These are phyloP conservation scores for Rhipidura dahli DNA, from an alignment of 2,113 vertebrate species.

Conservation along the genomic window DNA sequence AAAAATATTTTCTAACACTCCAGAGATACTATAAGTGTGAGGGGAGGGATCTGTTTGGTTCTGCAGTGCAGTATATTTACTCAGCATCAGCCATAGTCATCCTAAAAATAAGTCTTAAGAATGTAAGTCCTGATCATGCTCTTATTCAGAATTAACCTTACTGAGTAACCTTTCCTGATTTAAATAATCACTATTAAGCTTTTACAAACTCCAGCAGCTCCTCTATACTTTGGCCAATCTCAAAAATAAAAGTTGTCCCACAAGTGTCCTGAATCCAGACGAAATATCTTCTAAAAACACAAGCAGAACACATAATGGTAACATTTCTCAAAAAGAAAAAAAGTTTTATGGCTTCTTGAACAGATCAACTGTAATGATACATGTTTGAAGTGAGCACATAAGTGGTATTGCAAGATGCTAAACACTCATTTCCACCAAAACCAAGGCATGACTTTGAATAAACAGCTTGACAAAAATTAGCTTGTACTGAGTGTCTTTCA, in stretches of 20 bases:
- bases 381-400: neutral
- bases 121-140: neutral
- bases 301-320: neutral
- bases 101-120: neutral
- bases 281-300: neutral
- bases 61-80: neutral
- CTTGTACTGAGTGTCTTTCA: neutral
- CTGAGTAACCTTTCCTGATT: neutral
- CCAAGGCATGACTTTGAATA: neutral
- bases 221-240: neutral
- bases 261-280: neutral
- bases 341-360: neutral
- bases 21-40: neutral
- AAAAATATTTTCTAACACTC: neutral
- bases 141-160: neutral
- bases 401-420: neutral
- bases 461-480: neutral
- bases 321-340: neutral
- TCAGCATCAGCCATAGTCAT: neutral
- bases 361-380: neutral
- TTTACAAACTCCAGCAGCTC: neutral
- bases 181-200: neutral
- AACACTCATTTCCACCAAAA: neutral
- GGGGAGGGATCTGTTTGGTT: neutral
- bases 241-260: neutral